Base-by-base conservation (phyloP, 2,888 invertebrate species). In the Uloborus plumipes region DNA sequence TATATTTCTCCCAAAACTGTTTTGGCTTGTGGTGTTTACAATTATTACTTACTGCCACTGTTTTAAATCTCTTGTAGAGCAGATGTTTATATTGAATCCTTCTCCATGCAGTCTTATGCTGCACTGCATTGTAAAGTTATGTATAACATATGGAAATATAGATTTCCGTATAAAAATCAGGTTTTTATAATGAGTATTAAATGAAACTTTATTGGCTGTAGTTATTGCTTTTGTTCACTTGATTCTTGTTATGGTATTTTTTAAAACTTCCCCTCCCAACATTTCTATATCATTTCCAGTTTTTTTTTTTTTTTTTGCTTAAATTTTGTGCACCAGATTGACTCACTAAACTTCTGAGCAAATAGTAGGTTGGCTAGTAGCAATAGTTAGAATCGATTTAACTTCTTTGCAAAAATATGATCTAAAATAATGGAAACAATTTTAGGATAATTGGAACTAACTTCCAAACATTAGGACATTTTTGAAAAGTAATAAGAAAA, bases 111-210 rank as follows among this genome's bases (percentile, higher is more conserved):
- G 58, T 58, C 55, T 13, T 55, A 18, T 55, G n/a, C 20, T 16
- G n/a, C 55, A n/a, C 55, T 55, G 18, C 55, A 16, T 39, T 39
- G 39, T 39, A 39, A 39, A 39, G 39, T 39, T 39, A 39, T 39
- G 39, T 39, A 39, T 39, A 39, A 39, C 39, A 39, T 39, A 11
- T 39, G 39, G 39, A 9, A 39, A 39, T 39, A 39, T 39, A 39
- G 50, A 69, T 78, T 58, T 65, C 77, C 77, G 58, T 55, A 58
- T 51, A 55, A 26, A 70, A 71, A 62, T 78, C 77, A 78, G 77
- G 77, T 78, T 78, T 78, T 78, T 78, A 78, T 78, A 78, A 78
- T 78, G 70, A 78, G 77, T 78, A 78, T 78, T 78, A 78, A 39
- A 75, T 71, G 69, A 76, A 78, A 51, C 70, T 78, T 78, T 78